Evolutionary conservation across 1,140 invertebrate species (phyloP).

Genomic region (Drosophila murphyi): DNA sequence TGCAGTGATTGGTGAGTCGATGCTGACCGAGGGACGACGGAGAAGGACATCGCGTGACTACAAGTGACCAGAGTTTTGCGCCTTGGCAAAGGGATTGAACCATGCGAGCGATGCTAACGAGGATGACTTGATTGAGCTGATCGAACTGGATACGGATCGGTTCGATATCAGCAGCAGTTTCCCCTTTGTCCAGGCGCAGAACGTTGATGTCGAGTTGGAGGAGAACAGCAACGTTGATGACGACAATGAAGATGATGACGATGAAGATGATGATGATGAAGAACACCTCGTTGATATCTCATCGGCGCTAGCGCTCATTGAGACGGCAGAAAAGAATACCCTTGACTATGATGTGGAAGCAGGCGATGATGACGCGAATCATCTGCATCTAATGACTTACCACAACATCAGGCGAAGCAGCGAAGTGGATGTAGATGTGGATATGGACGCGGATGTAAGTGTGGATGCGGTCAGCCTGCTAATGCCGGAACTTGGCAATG

Average conservation of each 20-base stretch:
- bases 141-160: slow-evolving; percentile 59
- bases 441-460: slow-evolving; percentile 49
- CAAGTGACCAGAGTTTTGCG: slow-evolving; percentile 86
- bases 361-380: slow-evolving; percentile 32
- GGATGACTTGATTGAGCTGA: slow-evolving; percentile 64
- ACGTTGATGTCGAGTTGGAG: slow-evolving; percentile 44
- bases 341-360: slow-evolving; percentile 47
- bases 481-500: slow-evolving; percentile 62
- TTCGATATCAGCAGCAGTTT: slow-evolving; percentile 60
- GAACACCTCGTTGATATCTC: slow-evolving; percentile 35
- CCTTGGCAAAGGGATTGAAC: slow-evolving; percentile 80
- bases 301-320: slow-evolving; percentile 39
- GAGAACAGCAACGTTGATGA: slow-evolving; percentile 26
- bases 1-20: slow-evolving; percentile 76
- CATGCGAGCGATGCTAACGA: slow-evolving; percentile 61
- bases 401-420: slow-evolving; percentile 55
- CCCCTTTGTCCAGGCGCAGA: slow-evolving; percentile 79
- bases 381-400: slow-evolving; percentile 56
- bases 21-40: slow-evolving; percentile 78
- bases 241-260: slow-evolving; percentile 30
- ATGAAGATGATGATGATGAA: slow-evolving; percentile 15
- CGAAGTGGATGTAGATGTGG: slow-evolving; percentile 43
- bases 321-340: slow-evolving; percentile 14
- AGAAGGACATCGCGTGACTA: slow-evolving; percentile 86
- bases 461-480: slow-evolving; percentile 58